These are phyloP conservation scores for Myrmecobius fasciatus DNA, from an alignment of 2,113 vertebrate genomes.

Conservation along the genomic window DNA sequence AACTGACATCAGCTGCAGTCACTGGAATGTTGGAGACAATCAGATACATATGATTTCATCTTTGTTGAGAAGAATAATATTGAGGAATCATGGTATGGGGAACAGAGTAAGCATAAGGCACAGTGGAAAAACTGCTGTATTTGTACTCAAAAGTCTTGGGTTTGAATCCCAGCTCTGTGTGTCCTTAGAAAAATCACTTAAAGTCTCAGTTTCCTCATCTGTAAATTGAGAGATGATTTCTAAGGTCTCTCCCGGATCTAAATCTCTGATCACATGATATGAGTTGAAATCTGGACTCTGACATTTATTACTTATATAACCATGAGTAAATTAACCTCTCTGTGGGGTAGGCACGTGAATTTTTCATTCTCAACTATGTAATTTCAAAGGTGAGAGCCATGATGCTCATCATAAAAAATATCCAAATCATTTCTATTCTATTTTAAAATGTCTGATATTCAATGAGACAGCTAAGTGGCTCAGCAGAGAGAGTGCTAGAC, in stretches of 20 bases:
- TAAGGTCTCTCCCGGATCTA: not conserved
- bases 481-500: too few relatives aligned
- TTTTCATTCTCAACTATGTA: not conserved
- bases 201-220: not conserved
- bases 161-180: not conserved
- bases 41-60: conserved; percentile 2
- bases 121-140: not conserved
- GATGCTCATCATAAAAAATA: not conserved
- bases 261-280: not conserved
- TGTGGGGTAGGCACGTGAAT: not conserved
- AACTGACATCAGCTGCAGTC: not conserved
- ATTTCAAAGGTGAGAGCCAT: not conserved
- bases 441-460: not conserved
- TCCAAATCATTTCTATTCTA: not conserved
- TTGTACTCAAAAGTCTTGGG: not conserved
- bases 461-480: too few relatives aligned
- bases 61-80: not conserved
- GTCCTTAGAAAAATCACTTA: not conserved
- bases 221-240: not conserved
- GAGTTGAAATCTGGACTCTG: not conserved
- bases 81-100: not conserved
- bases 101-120: not conserved
- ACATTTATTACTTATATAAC: not conserved
- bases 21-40: conserved; percentile 19
- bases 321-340: not conserved